Conservation (phyloP, 2,113 vertebrate species). For the Penelope pileata region DNA sequence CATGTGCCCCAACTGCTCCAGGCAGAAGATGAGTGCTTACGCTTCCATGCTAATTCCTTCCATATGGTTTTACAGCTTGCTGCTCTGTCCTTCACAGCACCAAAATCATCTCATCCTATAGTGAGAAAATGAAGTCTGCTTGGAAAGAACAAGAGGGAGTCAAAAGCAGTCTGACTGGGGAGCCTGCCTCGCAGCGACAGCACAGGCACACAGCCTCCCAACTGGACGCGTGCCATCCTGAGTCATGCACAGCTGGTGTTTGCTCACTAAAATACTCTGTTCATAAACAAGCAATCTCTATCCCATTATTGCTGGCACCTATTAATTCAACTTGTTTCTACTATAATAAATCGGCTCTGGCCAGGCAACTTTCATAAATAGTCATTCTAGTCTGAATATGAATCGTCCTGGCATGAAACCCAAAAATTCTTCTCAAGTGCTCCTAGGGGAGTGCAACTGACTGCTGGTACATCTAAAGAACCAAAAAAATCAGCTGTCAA, state of each 20-base stretch:
- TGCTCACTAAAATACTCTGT: slow-evolving; percentile 75
- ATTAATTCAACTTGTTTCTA: slow-evolving; percentile 74
- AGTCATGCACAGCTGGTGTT: slow-evolving; percentile 76
- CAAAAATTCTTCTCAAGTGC: slow-evolving; percentile 36
- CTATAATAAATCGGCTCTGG: slow-evolving; percentile 66
- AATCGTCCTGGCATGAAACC: slow-evolving; percentile 46
- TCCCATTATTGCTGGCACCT: slow-evolving; percentile 68
- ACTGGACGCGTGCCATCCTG: slow-evolving; percentile 74
- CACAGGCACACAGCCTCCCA: slow-evolving; percentile 49
- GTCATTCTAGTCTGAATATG: slow-evolving; percentile 36
- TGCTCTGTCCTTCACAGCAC: neutral
- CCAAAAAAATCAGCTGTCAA: slow-evolving; percentile 54
- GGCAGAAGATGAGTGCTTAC: neutral
- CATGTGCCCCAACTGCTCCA: rapidly evolving
- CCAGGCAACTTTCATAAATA: slow-evolving; percentile 62
- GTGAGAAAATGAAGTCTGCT: slow-evolving; percentile 48
- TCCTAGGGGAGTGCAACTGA: slow-evolving; percentile 46
- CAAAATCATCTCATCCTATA: neutral
- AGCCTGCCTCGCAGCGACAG: slow-evolving; percentile 39
- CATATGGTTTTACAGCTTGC: neutral
- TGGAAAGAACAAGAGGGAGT: slow-evolving; percentile 32
- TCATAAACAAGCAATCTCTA: slow-evolving; percentile 76
- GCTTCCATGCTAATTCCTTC: neutral
- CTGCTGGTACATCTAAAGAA: slow-evolving; percentile 42
- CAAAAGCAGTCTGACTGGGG: slow-evolving; percentile 45